Evolutionary conservation across 2,797 vertebrate genomes (phyloP).

Genomic region (Lophius americanus): DNA sequence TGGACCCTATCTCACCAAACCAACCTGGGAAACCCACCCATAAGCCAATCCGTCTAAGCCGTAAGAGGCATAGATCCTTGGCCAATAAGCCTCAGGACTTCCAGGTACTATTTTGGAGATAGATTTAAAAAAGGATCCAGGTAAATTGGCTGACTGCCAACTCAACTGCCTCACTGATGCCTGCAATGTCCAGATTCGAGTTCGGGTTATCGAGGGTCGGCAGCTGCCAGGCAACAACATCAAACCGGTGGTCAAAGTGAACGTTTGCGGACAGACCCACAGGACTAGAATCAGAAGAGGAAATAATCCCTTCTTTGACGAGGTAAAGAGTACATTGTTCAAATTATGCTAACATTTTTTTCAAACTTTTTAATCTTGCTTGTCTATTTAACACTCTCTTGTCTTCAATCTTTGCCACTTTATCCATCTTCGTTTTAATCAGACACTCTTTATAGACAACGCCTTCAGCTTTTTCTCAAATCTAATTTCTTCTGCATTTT

Average conservation of each 20-base stretch:
- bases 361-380: constrained; percentile 16
- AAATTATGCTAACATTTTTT: background rate
- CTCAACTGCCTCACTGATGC: constrained; percentile 14
- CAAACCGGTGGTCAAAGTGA: constrained; percentile 93
- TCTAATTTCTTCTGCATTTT: constrained; percentile 24
- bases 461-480: constrained; percentile 12
- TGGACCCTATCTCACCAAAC: constrained; percentile 46
- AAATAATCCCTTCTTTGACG: constrained; percentile 94
- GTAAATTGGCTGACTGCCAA: constrained; percentile 6
- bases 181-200: constrained; percentile 84
- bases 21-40: constrained; percentile 79
- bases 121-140: background rate
- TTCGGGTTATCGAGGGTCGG: constrained; percentile 90
- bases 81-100: constrained; percentile 95
- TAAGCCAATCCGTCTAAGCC: constrained; percentile 78
- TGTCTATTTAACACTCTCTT: constrained; percentile 9
- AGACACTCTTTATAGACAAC: constrained; percentile 26
- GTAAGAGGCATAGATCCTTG: constrained; percentile 82
- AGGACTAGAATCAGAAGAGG: constrained; percentile 93
- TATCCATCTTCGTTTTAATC: constrained; percentile 29
- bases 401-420: constrained; percentile 18
- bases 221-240: constrained; percentile 95
- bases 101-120: constrained; percentile 80
- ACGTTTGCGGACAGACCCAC: constrained; percentile 89
- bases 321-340: constrained; percentile 75